Evolutionary conservation across 2,797 vertebrate genomes (phyloP).

Genomic region (Eleutherodactylus coqui): DNA sequence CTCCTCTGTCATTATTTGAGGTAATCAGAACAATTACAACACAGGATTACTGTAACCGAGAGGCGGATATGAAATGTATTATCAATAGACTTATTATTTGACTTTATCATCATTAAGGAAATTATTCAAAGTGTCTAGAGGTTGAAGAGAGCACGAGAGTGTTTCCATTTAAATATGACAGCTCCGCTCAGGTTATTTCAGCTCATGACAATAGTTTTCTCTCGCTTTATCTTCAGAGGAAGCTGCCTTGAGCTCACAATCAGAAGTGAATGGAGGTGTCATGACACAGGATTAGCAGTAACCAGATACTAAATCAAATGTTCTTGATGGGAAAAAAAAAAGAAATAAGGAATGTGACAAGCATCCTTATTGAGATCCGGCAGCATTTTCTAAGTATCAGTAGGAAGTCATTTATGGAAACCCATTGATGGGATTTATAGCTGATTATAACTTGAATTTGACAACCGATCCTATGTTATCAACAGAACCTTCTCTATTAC

Average conservation of each 20-base stretch:
- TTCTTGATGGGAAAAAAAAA: constrained; percentile 91
- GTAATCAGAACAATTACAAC: constrained; percentile 77
- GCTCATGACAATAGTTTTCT: constrained; percentile 96
- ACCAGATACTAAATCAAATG: constrained; percentile 96
- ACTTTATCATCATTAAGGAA: constrained; percentile 76
- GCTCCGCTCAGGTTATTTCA: constrained; percentile 81
- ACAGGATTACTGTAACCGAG: constrained; percentile 71
- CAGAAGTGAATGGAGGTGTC: constrained; percentile 98
- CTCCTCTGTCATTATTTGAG: constrained; percentile 70
- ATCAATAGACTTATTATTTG: constrained; percentile 75
- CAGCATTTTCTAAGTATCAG: constrained; percentile 75
- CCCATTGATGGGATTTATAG: constrained; percentile 61
- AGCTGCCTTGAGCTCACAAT: constrained; percentile 95
- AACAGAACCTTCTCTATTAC: constrained; percentile 23
- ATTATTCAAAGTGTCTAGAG: constrained; percentile 78
- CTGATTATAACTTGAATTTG: constrained; percentile 51
- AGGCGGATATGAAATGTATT: constrained; percentile 66
- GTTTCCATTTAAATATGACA: constrained; percentile 87
- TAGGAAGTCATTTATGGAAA: constrained; percentile 68
- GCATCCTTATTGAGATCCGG: constrained; percentile 84
- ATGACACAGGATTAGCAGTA: constrained; percentile 98
- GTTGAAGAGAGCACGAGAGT: constrained; percentile 86
- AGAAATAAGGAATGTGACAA: constrained; percentile 84
- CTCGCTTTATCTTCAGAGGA: constrained; percentile 98
- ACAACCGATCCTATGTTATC: constrained; percentile 48